A percentile compares a stretch with the other conserved stretches of the same genome.
Evolutionary conservation across 2,113 vertebrate species (phyloP).

Genomic region (Prinia subflava): DNA sequence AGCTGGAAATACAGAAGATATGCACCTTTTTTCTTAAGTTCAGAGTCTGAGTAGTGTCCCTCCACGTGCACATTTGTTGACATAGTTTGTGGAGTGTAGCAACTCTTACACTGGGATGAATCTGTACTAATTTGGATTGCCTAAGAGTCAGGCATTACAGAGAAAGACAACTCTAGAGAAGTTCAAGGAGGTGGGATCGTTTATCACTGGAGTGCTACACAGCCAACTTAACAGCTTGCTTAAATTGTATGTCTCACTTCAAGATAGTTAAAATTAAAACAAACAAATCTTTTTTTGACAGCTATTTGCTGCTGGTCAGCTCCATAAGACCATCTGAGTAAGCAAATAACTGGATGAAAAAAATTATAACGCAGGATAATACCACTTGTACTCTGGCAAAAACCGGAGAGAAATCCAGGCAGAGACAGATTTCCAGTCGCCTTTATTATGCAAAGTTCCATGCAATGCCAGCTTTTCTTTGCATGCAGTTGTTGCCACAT

Average conservation of each 20-base stretch:
- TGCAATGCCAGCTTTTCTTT: background rate
- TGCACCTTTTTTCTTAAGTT: background rate
- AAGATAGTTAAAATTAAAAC: background rate
- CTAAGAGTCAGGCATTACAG: background rate
- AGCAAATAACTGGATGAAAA: background rate
- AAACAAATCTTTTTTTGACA: background rate
- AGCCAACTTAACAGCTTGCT: background rate
- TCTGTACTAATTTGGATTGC: background rate
- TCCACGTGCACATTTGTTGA: background rate
- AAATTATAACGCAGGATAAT: background rate
- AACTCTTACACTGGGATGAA: background rate
- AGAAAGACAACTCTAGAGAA: background rate
- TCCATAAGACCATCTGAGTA: background rate
- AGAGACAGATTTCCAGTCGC: background rate
- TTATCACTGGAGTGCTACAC: background rate
- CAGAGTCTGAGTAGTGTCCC: background rate
- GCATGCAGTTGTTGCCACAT: rapidly evolving
- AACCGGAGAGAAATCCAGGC: background rate
- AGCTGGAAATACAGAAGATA: background rate
- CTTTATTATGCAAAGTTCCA: background rate
- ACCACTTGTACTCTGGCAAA: background rate
- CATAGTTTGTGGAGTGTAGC: background rate
- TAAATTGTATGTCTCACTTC: background rate
- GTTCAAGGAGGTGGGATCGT: background rate
- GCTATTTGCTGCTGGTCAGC: background rate